These are phyloP conservation scores for Aphodius granarius DNA, from an alignment of 2,888 invertebrate species.

Conservation along the genomic window DNA sequence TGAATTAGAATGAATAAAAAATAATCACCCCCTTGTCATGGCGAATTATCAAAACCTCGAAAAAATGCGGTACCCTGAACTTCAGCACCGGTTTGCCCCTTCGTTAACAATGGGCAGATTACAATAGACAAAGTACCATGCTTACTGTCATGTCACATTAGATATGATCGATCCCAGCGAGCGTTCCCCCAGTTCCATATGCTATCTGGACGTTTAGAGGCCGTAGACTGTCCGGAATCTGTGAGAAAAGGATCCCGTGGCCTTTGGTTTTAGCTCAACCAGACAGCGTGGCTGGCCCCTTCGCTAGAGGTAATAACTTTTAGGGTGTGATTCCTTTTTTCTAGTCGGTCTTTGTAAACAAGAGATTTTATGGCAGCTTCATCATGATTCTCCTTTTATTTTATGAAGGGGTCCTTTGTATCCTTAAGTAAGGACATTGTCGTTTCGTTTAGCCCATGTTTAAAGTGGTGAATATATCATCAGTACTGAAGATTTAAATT, in stretches of 20 bases:
- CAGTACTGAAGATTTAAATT: neutral
- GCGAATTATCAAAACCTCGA: constrained; percentile 46
- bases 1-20: constrained; percentile 21
- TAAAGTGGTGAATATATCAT: neutral
- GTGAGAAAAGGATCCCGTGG: neutral
- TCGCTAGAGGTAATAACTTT: constrained; percentile 1
- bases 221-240: neutral
- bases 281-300: constrained; percentile 18
- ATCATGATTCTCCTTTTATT: neutral
- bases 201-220: neutral
- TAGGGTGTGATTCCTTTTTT: constrained; percentile 19
- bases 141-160: constrained; percentile 56
- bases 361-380: neutral
- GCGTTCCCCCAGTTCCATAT: neutral
- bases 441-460: neutral
- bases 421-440: neutral
- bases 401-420: neutral
- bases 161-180: constrained; percentile 52
- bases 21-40: constrained; percentile 31
- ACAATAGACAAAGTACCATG: constrained; percentile 55
- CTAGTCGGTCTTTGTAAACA: neutral
- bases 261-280: neutral
- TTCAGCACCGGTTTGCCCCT: neutral
- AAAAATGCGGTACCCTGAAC: constrained; percentile 29
- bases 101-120: constrained; percentile 52